A percentile compares a stretch with the other conserved stretches of the same genome.
Evolutionary conservation across 2,797 vertebrate species (phyloP).

Genomic region (Phoxinus dragarum): DNA sequence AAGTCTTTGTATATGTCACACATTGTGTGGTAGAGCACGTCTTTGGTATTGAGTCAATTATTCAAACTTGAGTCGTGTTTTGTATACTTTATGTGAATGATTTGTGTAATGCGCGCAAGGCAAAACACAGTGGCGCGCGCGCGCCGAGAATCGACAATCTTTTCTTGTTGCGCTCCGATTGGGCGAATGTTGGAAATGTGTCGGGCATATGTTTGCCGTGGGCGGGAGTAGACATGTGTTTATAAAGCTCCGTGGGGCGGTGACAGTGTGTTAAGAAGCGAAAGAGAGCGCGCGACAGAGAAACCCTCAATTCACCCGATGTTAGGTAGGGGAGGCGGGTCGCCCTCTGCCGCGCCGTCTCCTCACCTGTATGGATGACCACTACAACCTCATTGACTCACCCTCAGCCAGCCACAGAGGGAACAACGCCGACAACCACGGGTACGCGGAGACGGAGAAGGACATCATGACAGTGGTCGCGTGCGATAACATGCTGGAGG

Average conservation of each 20-base stretch:
- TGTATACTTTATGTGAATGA: slow-evolving; percentile 43
- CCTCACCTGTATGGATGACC: slow-evolving; percentile 89
- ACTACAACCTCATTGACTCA: slow-evolving; percentile 81
- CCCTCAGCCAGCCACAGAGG: slow-evolving; percentile 74
- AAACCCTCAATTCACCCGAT: slow-evolving; percentile 70
- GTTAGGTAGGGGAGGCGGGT: slow-evolving; percentile 78
- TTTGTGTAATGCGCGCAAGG: slow-evolving; percentile 29
- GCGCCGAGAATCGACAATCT: slow-evolving; percentile 58
- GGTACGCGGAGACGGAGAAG: slow-evolving; percentile 78
- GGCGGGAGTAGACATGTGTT: slow-evolving; percentile 76
- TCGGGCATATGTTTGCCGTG: slow-evolving; percentile 75
- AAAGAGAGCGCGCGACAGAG: slow-evolving; percentile 63
- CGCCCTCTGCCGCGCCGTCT: slow-evolving; percentile 67
- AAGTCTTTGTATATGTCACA: not conserved
- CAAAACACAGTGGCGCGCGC: slow-evolving; percentile 47
- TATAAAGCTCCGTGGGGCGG: slow-evolving; percentile 67
- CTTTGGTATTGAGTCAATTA: not conserved
- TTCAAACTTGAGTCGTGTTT: not conserved
- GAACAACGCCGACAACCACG: slow-evolving; percentile 73
- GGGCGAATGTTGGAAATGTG: slow-evolving; percentile 72
- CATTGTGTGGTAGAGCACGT: not conserved
- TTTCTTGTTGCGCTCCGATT: slow-evolving; percentile 67
- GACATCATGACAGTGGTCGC: slow-evolving; percentile 89
- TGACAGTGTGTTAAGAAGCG: slow-evolving; percentile 64
- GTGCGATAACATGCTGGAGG: slow-evolving; percentile 87